Evolutionary conservation across 2,888 invertebrate genomes (phyloP).

Genomic region (Criorhina ranunculi): DNA sequence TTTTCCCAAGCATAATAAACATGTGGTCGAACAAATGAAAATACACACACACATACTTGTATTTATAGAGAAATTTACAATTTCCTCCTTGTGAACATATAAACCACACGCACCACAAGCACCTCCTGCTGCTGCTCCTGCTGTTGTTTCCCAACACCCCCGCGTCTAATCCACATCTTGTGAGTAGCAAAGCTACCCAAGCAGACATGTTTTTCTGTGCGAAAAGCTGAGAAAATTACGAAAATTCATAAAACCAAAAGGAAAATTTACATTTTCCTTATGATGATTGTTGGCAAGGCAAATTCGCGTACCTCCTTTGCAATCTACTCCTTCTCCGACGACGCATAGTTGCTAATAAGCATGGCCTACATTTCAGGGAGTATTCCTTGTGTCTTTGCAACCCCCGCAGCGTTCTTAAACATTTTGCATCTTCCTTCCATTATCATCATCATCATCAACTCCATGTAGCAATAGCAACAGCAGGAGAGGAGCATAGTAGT

Average conservation of each 20-base stretch:
- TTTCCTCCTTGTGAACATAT: conserved; percentile 25
- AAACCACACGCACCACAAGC: conserved; percentile 66
- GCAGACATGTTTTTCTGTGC: conserved; percentile 23
- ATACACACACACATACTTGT: conserved; percentile 28
- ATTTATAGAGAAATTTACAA: conserved; percentile 23
- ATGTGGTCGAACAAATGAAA: conserved; percentile 72
- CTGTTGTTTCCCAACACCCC: neutral
- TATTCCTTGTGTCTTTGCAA: neutral
- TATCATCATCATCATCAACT: conserved; percentile 47
- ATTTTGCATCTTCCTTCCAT: conserved; percentile 53
- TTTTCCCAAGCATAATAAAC: conserved; percentile 68
- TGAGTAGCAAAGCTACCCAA: conserved; percentile 28
- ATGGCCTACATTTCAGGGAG: conserved; percentile 63
- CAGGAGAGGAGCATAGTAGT: too few relatives aligned
- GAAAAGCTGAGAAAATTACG: conserved; percentile 50
- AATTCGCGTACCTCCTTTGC: conserved; percentile 33
- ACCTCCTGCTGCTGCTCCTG: conserved; percentile 14
- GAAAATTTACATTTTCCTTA: conserved; percentile 73
- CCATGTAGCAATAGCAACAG: conserved; percentile 24
- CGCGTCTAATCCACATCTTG: conserved; percentile 4
- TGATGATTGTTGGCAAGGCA: conserved; percentile 54
- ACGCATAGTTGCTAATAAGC: conserved; percentile 71
- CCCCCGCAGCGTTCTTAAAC: neutral
- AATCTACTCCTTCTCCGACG: conserved; percentile 57
- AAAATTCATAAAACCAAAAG: conserved; percentile 63